Evolutionary conservation across 2,888 invertebrate genomes (phyloP).

Genomic region (Julus scandinavius): DNA sequence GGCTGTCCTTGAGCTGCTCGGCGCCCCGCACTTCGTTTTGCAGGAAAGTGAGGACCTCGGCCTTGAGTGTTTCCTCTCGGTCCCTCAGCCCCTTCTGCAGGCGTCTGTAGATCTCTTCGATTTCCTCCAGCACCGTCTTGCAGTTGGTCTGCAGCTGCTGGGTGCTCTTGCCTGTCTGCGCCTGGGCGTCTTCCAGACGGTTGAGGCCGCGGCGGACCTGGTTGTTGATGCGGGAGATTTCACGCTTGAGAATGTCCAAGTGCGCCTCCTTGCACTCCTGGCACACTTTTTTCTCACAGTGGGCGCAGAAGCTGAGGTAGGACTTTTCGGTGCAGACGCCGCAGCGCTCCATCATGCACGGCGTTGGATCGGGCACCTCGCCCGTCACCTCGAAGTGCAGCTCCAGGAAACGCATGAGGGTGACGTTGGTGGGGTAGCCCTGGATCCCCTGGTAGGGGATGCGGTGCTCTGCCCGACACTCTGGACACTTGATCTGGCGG

Average conservation of each 20-base stretch:
- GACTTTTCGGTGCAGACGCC: constrained; percentile 94
- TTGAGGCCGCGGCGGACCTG: constrained; percentile 83
- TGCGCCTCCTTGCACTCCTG: constrained; percentile 94
- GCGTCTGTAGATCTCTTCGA: constrained; percentile 90
- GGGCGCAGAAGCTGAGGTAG: constrained; percentile 87
- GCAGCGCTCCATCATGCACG: constrained; percentile 71
- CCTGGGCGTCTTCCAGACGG: constrained; percentile 85
- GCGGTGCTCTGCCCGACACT: constrained; percentile 96
- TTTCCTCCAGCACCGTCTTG: constrained; percentile 89
- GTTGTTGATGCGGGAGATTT: constrained; percentile 88
- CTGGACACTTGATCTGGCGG: constrained; percentile 96
- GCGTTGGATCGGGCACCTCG: constrained; percentile 60
- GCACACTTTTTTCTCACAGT: constrained; percentile 98
- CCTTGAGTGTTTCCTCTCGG: constrained; percentile 83
- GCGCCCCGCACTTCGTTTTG: constrained; percentile 87
- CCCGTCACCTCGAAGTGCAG: constrained; percentile 84
- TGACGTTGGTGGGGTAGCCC: constrained; percentile 96
- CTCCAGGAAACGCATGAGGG: constrained; percentile 92
- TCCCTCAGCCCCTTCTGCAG: constrained; percentile 89
- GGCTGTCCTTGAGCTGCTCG: constrained; percentile 87
- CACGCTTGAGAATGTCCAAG: constrained; percentile 92
- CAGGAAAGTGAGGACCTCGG: constrained; percentile 84
- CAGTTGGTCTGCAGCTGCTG: constrained; percentile 89
- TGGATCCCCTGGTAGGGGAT: constrained; percentile 95
- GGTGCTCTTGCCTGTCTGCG: constrained; percentile 83